These are phyloP conservation scores for Tigriopus japonicus DNA, from an alignment of 1,140 invertebrate species.

Conservation along the genomic window DNA sequence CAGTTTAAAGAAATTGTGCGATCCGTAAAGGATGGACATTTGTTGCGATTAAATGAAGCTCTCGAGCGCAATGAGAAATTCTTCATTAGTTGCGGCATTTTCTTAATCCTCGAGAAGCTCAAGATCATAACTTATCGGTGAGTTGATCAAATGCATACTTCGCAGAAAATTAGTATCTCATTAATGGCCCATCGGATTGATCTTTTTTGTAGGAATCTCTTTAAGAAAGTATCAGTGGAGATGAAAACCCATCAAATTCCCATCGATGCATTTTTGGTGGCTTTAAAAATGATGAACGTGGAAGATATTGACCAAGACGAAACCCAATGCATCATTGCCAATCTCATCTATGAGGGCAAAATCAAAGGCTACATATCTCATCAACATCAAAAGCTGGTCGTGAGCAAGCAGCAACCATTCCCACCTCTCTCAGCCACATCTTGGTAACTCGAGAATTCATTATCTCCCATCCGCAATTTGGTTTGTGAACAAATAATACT, in stretches of 20 bases:
- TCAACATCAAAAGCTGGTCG: constrained; percentile 87
- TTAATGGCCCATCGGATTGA: constrained; percentile 5
- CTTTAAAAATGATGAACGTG: constrained; percentile 50
- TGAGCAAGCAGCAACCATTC: constrained; percentile 93
- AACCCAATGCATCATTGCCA: constrained; percentile 85
- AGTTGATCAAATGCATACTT: constrained; percentile 70
- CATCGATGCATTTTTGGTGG: constrained; percentile 55
- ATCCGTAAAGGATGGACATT: constrained; percentile 71
- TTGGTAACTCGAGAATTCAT: neutral
- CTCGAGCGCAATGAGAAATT: constrained; percentile 70
- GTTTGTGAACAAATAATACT: too few species aligned
- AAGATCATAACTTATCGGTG: constrained; percentile 65
- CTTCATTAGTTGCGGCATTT: constrained; percentile 87
- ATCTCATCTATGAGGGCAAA: constrained; percentile 84
- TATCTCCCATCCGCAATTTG: too few species aligned
- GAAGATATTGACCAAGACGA: constrained; percentile 77
- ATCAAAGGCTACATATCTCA: constrained; percentile 95
- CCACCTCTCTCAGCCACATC: constrained; percentile 31
- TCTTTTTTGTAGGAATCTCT: constrained; percentile 24
- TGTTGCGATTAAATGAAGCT: constrained; percentile 59
- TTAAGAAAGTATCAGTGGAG: constrained; percentile 38
- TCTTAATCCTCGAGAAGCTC: constrained; percentile 86
- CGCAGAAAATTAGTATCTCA: constrained; percentile 40
- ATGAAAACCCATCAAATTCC: constrained; percentile 77
- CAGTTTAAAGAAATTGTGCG: constrained; percentile 73